Conservation (phyloP, 2,113 vertebrate genomes). For the Gorsachius goisagi region DNA sequence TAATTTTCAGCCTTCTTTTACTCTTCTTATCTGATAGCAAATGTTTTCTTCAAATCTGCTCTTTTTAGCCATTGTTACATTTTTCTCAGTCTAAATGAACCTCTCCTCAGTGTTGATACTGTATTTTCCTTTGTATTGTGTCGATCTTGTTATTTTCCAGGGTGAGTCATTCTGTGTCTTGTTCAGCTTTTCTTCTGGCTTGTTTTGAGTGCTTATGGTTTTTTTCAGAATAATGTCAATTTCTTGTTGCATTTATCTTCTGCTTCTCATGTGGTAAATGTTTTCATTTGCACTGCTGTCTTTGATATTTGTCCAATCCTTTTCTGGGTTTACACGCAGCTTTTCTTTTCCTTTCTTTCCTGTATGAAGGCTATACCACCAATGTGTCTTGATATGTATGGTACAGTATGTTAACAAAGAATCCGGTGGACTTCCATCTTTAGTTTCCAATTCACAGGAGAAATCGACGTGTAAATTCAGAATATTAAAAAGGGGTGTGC, state of each 20-base stretch:
- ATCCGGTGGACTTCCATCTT: not conserved
- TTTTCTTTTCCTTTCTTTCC: not conserved
- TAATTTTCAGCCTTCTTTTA: not conserved
- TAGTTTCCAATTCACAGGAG: not conserved
- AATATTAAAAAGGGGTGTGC: not conserved
- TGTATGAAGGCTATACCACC: not conserved
- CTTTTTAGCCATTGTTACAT: not conserved
- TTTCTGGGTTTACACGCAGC: not conserved
- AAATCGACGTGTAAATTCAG: not conserved
- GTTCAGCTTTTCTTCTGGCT: not conserved
- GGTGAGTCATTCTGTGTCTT: not conserved
- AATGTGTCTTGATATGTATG: not conserved
- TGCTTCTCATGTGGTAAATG: not conserved
- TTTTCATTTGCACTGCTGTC: not conserved
- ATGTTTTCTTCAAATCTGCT: not conserved
- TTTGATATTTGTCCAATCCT: not conserved
- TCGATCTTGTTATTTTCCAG: constrained; percentile 3
- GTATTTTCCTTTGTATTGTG: constrained; percentile 17
- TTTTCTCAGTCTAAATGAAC: not conserved
- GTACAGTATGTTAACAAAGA: not conserved
- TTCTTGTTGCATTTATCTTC: not conserved
- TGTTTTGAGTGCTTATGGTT: not conserved
- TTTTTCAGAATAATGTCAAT: not conserved
- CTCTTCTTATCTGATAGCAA: not conserved
- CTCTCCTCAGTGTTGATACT: not conserved